Conservation (phyloP, 2,797 vertebrate genomes). For the Squalus acanthias region DNA sequence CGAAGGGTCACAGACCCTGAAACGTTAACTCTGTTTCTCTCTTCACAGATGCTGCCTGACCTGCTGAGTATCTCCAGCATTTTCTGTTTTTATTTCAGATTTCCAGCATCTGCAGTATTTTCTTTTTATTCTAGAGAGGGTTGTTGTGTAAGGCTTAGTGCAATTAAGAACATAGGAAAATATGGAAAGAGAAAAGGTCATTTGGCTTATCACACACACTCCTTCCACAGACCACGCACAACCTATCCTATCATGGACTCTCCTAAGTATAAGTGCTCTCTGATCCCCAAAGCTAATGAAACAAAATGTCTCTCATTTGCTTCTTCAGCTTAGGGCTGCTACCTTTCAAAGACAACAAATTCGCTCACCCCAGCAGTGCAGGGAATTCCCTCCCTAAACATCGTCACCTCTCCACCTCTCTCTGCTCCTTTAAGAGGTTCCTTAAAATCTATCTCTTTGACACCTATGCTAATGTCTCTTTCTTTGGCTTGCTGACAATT, state of each 20-base stretch:
- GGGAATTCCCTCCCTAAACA: not conserved
- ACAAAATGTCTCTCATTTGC: not conserved
- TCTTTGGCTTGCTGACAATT: not conserved
- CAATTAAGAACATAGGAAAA: not conserved
- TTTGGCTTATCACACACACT: not conserved
- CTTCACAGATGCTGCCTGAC: too few relatives aligned
- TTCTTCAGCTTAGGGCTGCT: not conserved
- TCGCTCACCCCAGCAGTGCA: not conserved
- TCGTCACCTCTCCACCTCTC: too few relatives aligned
- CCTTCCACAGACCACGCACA: not conserved
- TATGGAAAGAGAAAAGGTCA: not conserved
- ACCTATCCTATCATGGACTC: not conserved
- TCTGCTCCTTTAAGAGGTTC: not conserved
- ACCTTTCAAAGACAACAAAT: not conserved
- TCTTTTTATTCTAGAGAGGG: too few relatives aligned
- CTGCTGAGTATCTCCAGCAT: too few relatives aligned
- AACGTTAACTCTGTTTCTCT: too few relatives aligned
- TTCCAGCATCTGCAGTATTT: too few relatives aligned
- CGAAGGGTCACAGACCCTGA: too few relatives aligned
- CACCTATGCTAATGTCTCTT: not conserved
- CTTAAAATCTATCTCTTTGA: not conserved
- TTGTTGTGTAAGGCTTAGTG: not conserved
- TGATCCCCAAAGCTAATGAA: not conserved
- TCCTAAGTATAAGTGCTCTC: not conserved
- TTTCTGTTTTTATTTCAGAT: too few relatives aligned